Evolutionary conservation across 2,113 vertebrate genomes (phyloP), one percentile per base, ranked within the genome.

Genomic region (Talpa occidentalis): DNA sequence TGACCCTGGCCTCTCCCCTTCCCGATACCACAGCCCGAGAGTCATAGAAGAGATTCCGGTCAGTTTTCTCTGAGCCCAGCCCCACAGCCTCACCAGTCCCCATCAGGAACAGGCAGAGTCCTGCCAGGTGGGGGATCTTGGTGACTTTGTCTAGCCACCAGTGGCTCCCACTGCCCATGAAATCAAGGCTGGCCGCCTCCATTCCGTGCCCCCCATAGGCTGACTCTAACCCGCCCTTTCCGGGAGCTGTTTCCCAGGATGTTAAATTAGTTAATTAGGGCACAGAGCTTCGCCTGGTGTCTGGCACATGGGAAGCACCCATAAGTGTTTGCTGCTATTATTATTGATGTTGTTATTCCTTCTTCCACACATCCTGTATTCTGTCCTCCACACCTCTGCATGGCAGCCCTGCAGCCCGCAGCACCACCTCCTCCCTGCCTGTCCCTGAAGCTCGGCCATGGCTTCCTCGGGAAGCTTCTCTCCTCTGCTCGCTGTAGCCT

Each of bases 331-430:
- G 62, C 59, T n/a, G 74, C 42, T 16, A 1, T 49, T 49, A 0
- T 49, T 66, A 5, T 11, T 47, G 1, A 6, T 28, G 28, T n/a
- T 19, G 2, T 54, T 40, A 0, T 9, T 47, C 10, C 10, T 44
- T 42, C 40, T 54, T 1, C 60, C 5, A 0, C 70, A 9, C 9
- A 0, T 30, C 72, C 60, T 3, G 4, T 4, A 0, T 21, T n/a
- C 77, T 72, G 91, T 7, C n/a, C 76, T 52, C 49, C 0, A 7
- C 0, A 0, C 91, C n/a, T 95, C 19, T 59, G 44, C 15, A 0
- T 7, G 49, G 56, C 59, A 2, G 22, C 66, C 64, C 79, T 40
- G 42, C n/a, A 11, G 52, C 69, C 95, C 47, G n/a, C 47, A 67
- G 17, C 30, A 1, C 80, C 17, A 1, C 1, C 14, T 60, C 44